Evolutionary conservation across 2,113 vertebrate genomes (phyloP).

Genomic region (Copsychus sechellarum): DNA sequence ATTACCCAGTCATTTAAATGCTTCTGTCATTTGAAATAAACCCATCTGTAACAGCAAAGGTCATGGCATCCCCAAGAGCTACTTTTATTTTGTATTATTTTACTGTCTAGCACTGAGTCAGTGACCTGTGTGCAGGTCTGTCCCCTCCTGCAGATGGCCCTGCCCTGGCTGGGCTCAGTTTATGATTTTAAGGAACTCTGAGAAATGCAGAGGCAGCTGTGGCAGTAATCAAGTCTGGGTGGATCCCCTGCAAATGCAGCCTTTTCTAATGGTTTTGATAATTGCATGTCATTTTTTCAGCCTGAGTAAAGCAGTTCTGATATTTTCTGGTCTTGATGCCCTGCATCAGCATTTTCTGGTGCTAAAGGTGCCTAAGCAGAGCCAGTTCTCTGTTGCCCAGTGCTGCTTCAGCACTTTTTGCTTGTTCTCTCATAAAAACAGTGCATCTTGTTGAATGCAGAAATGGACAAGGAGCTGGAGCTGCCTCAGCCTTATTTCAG

Average conservation of each 20-base stretch:
- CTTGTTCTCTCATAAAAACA: background rate
- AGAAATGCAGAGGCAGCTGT: background rate
- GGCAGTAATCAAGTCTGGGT: background rate
- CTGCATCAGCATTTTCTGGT: background rate
- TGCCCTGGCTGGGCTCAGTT: slow-evolving; percentile 2
- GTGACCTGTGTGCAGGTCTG: background rate
- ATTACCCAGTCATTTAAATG: slow-evolving; percentile 16
- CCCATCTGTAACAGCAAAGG: background rate
- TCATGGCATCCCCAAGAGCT: background rate
- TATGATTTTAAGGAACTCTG: background rate
- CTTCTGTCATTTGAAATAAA: slow-evolving; percentile 21
- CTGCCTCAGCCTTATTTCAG: background rate
- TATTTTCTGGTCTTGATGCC: background rate
- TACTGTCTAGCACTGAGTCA: background rate
- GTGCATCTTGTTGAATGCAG: background rate
- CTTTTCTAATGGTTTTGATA: slow-evolving; percentile 27
- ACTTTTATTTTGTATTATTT: background rate
- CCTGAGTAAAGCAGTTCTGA: background rate
- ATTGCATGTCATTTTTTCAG: slow-evolving; percentile 25
- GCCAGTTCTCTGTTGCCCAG: background rate
- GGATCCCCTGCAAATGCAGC: background rate
- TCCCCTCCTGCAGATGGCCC: background rate
- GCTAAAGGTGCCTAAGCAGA: background rate
- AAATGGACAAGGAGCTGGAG: background rate
- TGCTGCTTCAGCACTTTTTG: background rate